Base-by-base conservation (phyloP, 2,113 vertebrate species). In the Rhodinocichla rosea region DNA sequence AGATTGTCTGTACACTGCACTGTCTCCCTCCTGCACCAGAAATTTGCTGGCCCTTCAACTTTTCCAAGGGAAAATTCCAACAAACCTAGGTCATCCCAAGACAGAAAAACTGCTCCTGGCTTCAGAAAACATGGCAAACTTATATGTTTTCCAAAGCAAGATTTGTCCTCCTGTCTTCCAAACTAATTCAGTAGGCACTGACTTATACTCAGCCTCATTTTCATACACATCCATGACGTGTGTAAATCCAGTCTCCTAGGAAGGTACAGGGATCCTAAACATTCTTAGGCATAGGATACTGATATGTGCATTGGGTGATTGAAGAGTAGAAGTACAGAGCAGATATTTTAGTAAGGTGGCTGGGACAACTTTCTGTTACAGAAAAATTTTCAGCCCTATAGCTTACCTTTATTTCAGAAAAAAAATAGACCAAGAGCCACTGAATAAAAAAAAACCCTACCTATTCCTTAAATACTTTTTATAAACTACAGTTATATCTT, bases 1-100 rank as follows among this genome's bases (percentile, higher is more conserved):
- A 7, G 20, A 19, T n/a, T 30, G 7, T 18, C 5, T 2, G 0
- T 16, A 20, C 9, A 23, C 1, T 2, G 21, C 6, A 64, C 23
- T 52, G 15, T n/a, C 15, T 62, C 20, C 35, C 24, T 71, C 26
- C 49, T 37, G 22, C 26, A 28, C 11, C 30, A 52, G 23, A 15
- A 52, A 55, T 33, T 35, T 70, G 6, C 7, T 53, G 45, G 8
- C 9, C 10, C 9, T 75, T 76, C 20, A 39, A 1, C 55, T 62
- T 82, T 62, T 47, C n/a, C 19, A 13, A 57, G 70, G n/a, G 32
- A 57, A 2, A 45, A 11, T 49, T 62, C 26, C 2, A 23, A 17
- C 1, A 70, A 57, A 11, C 28, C 42, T 57, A 5, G 15, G 6
- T 71, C 56, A 13, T 5, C 7, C 13, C 42, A 57, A 13, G 18